Conservation (phyloP, 1,140 invertebrate genomes). For the Macrotrachela quadricornifera region DNA sequence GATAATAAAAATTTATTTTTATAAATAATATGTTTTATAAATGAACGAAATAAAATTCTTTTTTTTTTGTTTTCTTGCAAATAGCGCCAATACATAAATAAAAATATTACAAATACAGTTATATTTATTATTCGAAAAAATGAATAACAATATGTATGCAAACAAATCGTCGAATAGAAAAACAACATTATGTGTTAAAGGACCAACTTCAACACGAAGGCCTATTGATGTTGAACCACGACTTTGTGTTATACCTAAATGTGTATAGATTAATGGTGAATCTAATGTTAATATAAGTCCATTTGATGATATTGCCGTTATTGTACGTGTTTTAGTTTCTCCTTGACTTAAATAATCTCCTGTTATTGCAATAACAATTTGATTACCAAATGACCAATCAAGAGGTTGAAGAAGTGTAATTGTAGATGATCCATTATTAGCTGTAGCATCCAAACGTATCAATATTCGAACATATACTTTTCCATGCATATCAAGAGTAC, state of each 20-base stretch:
- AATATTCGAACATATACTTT: slow-evolving; percentile 14
- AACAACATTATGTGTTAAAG: slow-evolving; percentile 10
- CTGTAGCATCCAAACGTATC: slow-evolving; percentile 18
- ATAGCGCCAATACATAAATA: no score
- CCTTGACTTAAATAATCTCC: slow-evolving; percentile 13
- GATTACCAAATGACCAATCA: slow-evolving; percentile 18
- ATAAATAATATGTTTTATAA: no score
- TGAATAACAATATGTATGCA: no score
- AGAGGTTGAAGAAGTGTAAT: slow-evolving; percentile 14
- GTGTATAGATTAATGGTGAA: slow-evolving; percentile 13
- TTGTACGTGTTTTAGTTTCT: slow-evolving; percentile 15
- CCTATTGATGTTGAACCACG: slow-evolving; percentile 2
- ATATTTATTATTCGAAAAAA: no score
- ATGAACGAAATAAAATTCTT: no score
- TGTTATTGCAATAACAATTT: slow-evolving; percentile 26
- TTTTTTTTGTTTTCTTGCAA: no score
- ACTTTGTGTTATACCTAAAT: slow-evolving; percentile 5
- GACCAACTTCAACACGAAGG: slow-evolving; percentile 11
- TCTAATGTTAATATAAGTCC: slow-evolving; percentile 15
- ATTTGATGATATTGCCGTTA: slow-evolving; percentile 14
- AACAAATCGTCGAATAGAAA: no score
- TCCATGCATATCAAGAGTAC: slow-evolving; percentile 14
- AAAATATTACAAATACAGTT: no score
- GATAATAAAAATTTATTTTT: no score
- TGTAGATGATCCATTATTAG: slow-evolving; percentile 11